These are phyloP conservation scores for Linhomoeus sp. DNA, from an alignment of 2,888 invertebrate genomes.

Conservation along the genomic window DNA sequence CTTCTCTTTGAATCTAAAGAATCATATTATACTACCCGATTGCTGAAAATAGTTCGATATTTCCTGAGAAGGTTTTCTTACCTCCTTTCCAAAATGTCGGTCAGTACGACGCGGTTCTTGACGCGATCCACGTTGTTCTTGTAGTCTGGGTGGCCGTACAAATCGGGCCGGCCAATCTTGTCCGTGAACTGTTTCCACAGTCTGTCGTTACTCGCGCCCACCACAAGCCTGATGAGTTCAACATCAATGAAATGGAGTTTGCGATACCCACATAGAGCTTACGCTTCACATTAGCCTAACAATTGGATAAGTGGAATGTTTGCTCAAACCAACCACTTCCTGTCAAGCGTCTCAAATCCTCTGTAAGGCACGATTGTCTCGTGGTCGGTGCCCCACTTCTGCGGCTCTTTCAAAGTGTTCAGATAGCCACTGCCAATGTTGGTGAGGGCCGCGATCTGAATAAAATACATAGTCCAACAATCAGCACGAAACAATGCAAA, in stretches of 20 bases:
- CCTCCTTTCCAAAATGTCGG: background rate
- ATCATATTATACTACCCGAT: too few species aligned
- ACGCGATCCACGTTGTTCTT: too few species aligned
- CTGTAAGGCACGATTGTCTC: background rate
- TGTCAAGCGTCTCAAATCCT: background rate
- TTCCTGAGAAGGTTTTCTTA: background rate
- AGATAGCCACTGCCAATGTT: background rate
- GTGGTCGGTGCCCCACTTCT: conserved; percentile 1
- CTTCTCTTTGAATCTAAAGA: background rate
- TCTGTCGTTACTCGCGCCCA: too few species aligned
- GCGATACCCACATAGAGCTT: too few species aligned
- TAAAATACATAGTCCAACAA: background rate
- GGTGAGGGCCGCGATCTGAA: background rate
- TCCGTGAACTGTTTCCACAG: too few species aligned
- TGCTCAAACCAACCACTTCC: too few species aligned
- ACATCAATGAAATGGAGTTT: too few species aligned
- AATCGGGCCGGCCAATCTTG: too few species aligned
- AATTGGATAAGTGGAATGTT: too few species aligned
- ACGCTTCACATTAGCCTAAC: too few species aligned
- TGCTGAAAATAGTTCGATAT: too few species aligned
- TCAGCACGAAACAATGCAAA: conserved; percentile 21
- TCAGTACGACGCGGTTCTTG: conserved; percentile 41
- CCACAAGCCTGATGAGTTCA: background rate
- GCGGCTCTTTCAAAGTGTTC: background rate
- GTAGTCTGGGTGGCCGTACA: too few species aligned